Percentiles rank a stretch among this genome's conserved stretches.
phyloP scores from a whole-genome alignment of 2,888 invertebrate genomes.

The Aradus depressus region DNA sequence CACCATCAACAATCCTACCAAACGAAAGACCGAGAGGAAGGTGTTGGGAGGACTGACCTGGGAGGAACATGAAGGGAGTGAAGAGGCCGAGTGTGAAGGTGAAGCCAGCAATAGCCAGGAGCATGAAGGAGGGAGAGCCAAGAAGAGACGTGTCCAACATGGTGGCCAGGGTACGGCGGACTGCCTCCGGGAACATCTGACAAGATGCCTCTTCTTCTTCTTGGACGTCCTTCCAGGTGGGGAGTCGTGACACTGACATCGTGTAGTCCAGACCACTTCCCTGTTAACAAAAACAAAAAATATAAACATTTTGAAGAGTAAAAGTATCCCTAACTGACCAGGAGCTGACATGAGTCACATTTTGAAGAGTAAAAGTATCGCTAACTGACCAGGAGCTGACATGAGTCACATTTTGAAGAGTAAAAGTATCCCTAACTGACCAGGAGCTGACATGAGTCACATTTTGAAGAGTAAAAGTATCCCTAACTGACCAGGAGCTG shows the following conservation, averaged over 20 bases:
- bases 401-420: too few species aligned
- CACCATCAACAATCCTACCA: too few species aligned
- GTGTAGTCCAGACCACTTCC: constrained; percentile 66
- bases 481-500: too few species aligned
- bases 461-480: too few species aligned
- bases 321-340: too few species aligned
- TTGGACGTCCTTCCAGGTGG: constrained; percentile 61
- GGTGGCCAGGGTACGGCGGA: constrained; percentile 60
- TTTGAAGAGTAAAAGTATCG: too few species aligned
- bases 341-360: too few species aligned
- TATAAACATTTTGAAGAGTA: too few species aligned
- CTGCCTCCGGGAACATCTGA: constrained; percentile 64
- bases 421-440: too few species aligned
- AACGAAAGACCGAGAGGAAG: neutral
- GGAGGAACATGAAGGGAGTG: constrained; percentile 77
- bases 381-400: too few species aligned
- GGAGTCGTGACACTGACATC: constrained; percentile 68
- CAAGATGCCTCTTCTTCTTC: constrained; percentile 47
- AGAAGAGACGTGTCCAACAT: constrained; percentile 82
- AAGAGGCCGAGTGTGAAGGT: constrained; percentile 94
- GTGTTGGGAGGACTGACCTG: constrained; percentile 35
- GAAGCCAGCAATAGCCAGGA: constrained; percentile 80
- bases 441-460: too few species aligned
- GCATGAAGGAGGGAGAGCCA: constrained; percentile 73
- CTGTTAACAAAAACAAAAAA: constrained; percentile 31